Base-by-base conservation (phyloP, 1,140 invertebrate species). In the Cherax destructor region DNA sequence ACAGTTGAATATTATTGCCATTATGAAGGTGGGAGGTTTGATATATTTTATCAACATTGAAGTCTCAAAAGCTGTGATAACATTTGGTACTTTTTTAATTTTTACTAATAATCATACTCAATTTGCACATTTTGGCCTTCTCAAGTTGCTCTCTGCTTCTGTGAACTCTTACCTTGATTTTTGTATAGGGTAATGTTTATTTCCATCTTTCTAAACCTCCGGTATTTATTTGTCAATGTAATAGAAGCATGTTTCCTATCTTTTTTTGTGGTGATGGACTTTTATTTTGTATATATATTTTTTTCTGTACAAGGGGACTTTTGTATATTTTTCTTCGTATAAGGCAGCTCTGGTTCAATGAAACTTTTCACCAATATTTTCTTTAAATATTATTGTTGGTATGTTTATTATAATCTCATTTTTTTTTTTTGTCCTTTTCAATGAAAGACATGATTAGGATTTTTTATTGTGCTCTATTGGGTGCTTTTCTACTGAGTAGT, bases 61-160 rank as follows among this genome's bases (percentile, higher is more conserved):
- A 85, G 81, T 91, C 79, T 81, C 79, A 61, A 85, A 91, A 91
- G 77, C 89, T 91, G 89, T 91, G 89, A 91, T 91, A 91, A 85
- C 89, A 91, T 91, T 89, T 86, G 89, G 89, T 91, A 91, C 89
- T 81, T 88, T 87, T 47, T 79, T 61, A 30, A 49, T 76, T 72
- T 49, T 49, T 69, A 80, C 24, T 90, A 76, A 77, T 56, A 61
- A 76, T 85, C 59, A 84, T 91, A 85, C 83, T 85, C 77, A 69
- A 49, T 76, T 61, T 91, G 56, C 83, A 86, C 74, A 79, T 85
- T 91, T 74, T 85, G 83, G 74, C 89, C 83, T 85, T 91, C 83
- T 86, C 76, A 80, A 91, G 74, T 80, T 91, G 89, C 89, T 91
- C 89, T 91, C 89, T 74, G 69, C 69, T 74, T 74, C 24, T 30